Base-by-base conservation (phyloP, 1,140 invertebrate species). In the Scaptomyza pallida region DNA sequence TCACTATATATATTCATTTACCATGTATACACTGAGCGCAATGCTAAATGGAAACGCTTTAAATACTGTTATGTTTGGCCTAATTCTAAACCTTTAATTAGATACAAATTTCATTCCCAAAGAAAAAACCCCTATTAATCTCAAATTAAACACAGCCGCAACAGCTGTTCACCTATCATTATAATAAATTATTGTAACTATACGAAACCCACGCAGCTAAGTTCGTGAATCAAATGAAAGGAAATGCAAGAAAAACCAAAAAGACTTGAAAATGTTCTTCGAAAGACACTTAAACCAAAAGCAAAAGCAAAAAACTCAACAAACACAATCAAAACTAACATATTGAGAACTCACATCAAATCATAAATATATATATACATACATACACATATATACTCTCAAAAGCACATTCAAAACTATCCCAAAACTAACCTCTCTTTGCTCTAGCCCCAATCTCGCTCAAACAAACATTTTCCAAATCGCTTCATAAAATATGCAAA, bases 31-130 rank as follows among this genome's bases (percentile, higher is more conserved):
- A 86, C 81, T 85, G 80, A 85, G 79, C 79, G 68, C 75, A 82
- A 72, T 82, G 79, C 79, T 75, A 55, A 77, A 81, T 71, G 71
- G 45, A 88, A 83, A 88, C 57, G 80, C 83, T 89, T 89, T 89
- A 89, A 30, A 86, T 74, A 72, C 73, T 89, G 83, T 89, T 89
- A 89, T 89, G 85, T 89, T 89, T 89, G 83, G 83, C 83, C 79
- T 70, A 82, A 40, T 82, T 78, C 54, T 75, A 68, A 86, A 77
- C 81, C 48, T 77, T 77, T 85, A 86, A 72, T 85, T 85, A 86
- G 81, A 75, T 51, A 71, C 57, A 86, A 86, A 71, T 80, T 82
- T 67, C 73, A 59, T 37, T 17, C 44, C 13, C 21, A 21, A 21
- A 26, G 37, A 60, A 47, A 60, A n/a, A n/a, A n/a, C n/a, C n/a